phyloP scores from a whole-genome alignment of 1,140 invertebrate species.

The Delia radicum region DNA sequence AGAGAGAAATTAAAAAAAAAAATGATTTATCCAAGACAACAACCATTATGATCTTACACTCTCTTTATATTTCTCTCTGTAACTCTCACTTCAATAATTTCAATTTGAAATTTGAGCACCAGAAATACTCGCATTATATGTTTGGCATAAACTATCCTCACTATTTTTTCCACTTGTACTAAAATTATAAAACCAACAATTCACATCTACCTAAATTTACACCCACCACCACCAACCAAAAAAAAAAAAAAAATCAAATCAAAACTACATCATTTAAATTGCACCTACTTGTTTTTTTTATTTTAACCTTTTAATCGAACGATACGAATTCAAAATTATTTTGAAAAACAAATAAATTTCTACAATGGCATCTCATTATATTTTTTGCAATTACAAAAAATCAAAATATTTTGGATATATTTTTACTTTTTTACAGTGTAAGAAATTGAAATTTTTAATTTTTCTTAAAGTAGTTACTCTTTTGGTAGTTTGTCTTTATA shows the following conservation, averaged over 20 bases:
- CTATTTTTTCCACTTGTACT: not conserved
- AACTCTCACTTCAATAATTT: not conserved
- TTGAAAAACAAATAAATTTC: not conserved
- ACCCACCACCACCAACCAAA: not conserved
- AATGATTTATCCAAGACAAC: not conserved
- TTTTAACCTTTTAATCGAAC: not conserved
- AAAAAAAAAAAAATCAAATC: not conserved
- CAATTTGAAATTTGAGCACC: not conserved
- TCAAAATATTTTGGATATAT: conserved; percentile 24
- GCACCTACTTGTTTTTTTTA: not conserved
- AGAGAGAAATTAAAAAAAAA: not conserved
- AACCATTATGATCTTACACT: not conserved
- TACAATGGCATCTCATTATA: conserved; percentile 9
- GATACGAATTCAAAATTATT: conserved; percentile 16
- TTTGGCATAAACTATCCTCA: conserved; percentile 18
- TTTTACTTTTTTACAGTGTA: conserved; percentile 30
- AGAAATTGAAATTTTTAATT: conserved; percentile 15
- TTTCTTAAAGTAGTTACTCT: conserved; percentile 6
- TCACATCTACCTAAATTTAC: not conserved
- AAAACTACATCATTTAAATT: not conserved
- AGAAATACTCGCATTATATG: conserved; percentile 1
- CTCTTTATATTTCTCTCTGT: not conserved
- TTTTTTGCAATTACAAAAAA: not conserved
- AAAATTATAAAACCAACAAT: not conserved
- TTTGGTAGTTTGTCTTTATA: not conserved